Conservation (phyloP, 2,113 vertebrate genomes). For the Anthoscopus minutus region DNA sequence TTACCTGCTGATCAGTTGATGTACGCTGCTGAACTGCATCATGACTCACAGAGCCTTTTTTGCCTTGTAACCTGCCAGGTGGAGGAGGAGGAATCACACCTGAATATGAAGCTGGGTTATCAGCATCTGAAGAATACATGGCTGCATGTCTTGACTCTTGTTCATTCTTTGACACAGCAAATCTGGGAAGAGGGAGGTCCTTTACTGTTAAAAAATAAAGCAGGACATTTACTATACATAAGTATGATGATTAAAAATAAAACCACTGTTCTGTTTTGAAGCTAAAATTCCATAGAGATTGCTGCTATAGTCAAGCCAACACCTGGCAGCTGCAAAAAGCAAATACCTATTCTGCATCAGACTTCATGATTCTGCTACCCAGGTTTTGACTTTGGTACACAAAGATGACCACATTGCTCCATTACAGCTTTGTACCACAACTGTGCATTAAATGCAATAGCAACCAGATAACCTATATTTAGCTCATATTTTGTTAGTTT, state of each 20-base stretch:
- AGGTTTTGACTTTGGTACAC: background rate
- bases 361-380: background rate
- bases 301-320: background rate
- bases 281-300: background rate
- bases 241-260: background rate
- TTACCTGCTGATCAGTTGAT: slow-evolving; percentile 86
- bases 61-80: slow-evolving; percentile 85
- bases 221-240: background rate
- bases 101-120: slow-evolving; percentile 86
- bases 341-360: background rate
- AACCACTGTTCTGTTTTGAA: background rate
- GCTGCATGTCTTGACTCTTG: slow-evolving; percentile 84
- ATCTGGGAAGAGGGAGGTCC: slow-evolving; percentile 91
- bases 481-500: background rate
- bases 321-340: background rate
- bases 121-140: slow-evolving; percentile 86
- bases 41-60: slow-evolving; percentile 89
- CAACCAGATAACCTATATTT: background rate
- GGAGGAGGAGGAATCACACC: slow-evolving; percentile 93
- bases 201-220: slow-evolving; percentile 77
- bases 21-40: slow-evolving; percentile 84
- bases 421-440: background rate
- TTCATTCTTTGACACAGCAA: slow-evolving; percentile 91
- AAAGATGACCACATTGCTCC: background rate
- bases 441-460: background rate